Conservation (phyloP, 1,140 invertebrate genomes). For the Oppia nitens region DNA sequence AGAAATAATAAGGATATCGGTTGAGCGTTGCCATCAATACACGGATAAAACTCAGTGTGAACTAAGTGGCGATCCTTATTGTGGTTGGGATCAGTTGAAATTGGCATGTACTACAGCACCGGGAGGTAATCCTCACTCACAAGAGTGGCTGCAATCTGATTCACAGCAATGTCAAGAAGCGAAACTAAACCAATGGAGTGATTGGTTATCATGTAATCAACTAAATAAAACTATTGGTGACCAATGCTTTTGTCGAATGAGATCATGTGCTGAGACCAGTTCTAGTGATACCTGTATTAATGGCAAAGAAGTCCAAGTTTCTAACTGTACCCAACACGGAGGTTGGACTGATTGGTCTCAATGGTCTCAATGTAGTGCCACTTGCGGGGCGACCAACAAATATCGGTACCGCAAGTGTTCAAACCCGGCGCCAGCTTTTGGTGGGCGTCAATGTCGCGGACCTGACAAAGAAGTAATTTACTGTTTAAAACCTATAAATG, state of each 20-base stretch:
- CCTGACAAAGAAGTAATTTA: constrained; percentile 24
- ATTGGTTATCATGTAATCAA: constrained; percentile 42
- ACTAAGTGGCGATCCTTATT: constrained; percentile 76
- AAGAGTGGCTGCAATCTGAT: constrained; percentile 5
- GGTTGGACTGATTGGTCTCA: constrained; percentile 31
- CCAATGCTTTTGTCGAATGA: constrained; percentile 54
- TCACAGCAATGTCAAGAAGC: constrained; percentile 29
- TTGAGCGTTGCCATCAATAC: constrained; percentile 57
- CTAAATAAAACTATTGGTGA: constrained; percentile 29
- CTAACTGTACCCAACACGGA: constrained; percentile 34
- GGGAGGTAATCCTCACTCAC: constrained; percentile 36
- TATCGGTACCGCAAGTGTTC: constrained; percentile 27
- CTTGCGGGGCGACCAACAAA: constrained; percentile 44
- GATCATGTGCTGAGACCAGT: constrained; percentile 55
- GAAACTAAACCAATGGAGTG: constrained; percentile 39
- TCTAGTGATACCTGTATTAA: constrained; percentile 45
- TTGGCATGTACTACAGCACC: constrained; percentile 50
- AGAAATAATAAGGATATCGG: constrained; percentile 48
- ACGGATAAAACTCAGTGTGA: constrained; percentile 44
- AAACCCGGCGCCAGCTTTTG: constrained; percentile 29
- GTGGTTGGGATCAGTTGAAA: constrained; percentile 66
- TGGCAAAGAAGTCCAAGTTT: constrained; percentile 30
- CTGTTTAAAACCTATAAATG: background rate
- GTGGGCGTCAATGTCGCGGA: constrained; percentile 29
- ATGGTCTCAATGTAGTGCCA: constrained; percentile 31